A percentile compares a stretch with the other conserved stretches of the same genome.
phyloP scores from a whole-genome alignment of 1,140 invertebrate species.

The Apis laboriosa region DNA sequence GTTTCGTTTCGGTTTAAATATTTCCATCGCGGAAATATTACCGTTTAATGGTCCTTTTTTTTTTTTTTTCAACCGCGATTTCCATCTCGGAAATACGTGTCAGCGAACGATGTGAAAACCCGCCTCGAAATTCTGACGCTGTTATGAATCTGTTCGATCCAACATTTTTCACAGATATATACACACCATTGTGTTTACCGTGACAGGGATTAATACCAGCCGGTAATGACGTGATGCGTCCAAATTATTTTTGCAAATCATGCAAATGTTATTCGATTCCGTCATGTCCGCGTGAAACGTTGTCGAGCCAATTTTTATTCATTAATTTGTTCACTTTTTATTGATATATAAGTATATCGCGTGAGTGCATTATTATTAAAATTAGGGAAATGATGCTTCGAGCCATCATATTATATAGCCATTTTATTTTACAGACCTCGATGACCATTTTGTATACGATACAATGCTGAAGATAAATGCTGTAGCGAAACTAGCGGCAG shows the following conservation, averaged over 20 bases:
- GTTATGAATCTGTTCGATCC: background rate
- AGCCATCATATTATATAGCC: too few relatives aligned
- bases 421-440: too few relatives aligned
- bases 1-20: background rate
- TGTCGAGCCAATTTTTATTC: background rate
- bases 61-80: background rate
- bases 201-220: slow-evolving; percentile 19
- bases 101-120: background rate
- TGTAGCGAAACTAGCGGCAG: too few relatives aligned
- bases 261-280: background rate
- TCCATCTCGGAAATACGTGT: background rate
- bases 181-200: background rate
- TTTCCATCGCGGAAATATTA: background rate
- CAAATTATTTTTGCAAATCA: slow-evolving; percentile 22
- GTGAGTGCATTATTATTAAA: too few relatives aligned
- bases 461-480: too few relatives aligned
- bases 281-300: background rate
- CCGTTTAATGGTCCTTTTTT: background rate
- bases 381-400: too few relatives aligned
- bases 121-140: background rate
- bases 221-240: background rate
- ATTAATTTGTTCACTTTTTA: too few relatives aligned
- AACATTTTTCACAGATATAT: background rate
- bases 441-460: too few relatives aligned
- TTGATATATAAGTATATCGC: too few relatives aligned